phyloP scores from a whole-genome alignment of 1,140 invertebrate genomes.

The Hestina assimilis region DNA sequence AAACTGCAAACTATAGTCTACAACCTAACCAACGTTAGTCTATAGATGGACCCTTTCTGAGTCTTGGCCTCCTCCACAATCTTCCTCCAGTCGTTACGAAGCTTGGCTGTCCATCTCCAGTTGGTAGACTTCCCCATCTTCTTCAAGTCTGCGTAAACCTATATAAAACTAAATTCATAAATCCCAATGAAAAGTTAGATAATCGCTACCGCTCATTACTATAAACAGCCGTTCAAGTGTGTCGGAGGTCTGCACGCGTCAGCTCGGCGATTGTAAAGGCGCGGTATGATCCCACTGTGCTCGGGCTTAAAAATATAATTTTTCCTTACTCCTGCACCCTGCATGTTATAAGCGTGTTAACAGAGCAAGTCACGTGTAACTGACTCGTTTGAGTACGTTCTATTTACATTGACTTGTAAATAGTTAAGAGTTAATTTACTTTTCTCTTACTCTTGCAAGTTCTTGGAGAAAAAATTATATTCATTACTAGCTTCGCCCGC shows the following conservation, averaged over 20 bases:
- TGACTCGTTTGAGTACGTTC: slow-evolving; percentile 3
- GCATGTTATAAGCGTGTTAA: slow-evolving; percentile 20
- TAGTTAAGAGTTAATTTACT: not conserved
- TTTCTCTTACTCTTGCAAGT: not conserved
- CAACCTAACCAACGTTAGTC: too few relatives aligned
- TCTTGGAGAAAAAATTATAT: too few relatives aligned
- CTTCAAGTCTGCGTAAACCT: not conserved
- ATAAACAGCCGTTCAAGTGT: not conserved
- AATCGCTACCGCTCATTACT: slow-evolving; percentile 31
- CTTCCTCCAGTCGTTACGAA: too few relatives aligned
- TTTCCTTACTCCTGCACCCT: slow-evolving; percentile 14
- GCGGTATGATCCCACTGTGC: slow-evolving; percentile 51
- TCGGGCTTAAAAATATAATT: slow-evolving; percentile 43
- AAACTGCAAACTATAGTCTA: too few relatives aligned
- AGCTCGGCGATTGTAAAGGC: slow-evolving; percentile 59
- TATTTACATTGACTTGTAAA: too few relatives aligned
- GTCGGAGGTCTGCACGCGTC: slow-evolving; percentile 54
- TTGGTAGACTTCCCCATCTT: too few relatives aligned
- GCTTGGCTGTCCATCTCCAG: too few relatives aligned
- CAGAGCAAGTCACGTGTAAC: slow-evolving; percentile 12
- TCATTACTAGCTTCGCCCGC: too few relatives aligned
- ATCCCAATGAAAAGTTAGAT: not conserved
- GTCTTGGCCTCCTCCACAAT: too few relatives aligned
- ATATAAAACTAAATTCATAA: not conserved
- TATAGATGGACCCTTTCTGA: too few relatives aligned